Base-by-base conservation (phyloP, 2,797 vertebrate species). In the Todus mexicanus region DNA sequence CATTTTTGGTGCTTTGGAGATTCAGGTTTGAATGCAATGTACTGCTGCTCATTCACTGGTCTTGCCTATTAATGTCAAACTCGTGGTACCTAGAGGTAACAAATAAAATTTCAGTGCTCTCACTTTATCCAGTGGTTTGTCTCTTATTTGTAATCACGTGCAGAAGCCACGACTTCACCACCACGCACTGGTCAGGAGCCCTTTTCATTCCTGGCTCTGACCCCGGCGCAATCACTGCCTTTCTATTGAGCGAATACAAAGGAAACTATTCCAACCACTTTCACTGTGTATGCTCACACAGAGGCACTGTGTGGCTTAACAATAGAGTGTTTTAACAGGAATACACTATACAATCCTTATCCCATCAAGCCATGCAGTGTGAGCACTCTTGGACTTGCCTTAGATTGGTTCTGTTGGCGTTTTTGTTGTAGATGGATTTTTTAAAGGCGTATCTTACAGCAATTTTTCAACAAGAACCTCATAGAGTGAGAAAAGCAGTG, bases 11-110 rank as follows among this genome's bases (percentile, higher is more conserved):
- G 96, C 97, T 97, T 96, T 86, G 86, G 71, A 97, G 97, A 97
- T 93, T 96, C 93, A 91, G 77, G 95, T 96, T 94, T 91, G 94
- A 94, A 95, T 88, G 92, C 93, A 87, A 84, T 92, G 94, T 97
- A 91, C 96, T 97, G 96, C 97, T 97, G 95, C 94, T 98, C 92
- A 94, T 97, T 97, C 96, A 95, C 97, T 97, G 97, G 97, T 97
- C 96, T 97, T 97, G 96, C 95, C 94, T 97, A 89, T 97, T 97
- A 95, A 96, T 97, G 95, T 97, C 96, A 95, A 96, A 96, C 82
- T 92, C n/a, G 37, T 96, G 96, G 95, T 97, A 97, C 97, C 97
- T 97, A 97, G 97, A 97, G 76, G 95, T 96, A 96, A 98, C 92
- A 94, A 98, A 97, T 98, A 97, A 98, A 96, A 92, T 84, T 93